Conservation (phyloP, 1,140 invertebrate genomes). For the Meteorus sp. region DNA sequence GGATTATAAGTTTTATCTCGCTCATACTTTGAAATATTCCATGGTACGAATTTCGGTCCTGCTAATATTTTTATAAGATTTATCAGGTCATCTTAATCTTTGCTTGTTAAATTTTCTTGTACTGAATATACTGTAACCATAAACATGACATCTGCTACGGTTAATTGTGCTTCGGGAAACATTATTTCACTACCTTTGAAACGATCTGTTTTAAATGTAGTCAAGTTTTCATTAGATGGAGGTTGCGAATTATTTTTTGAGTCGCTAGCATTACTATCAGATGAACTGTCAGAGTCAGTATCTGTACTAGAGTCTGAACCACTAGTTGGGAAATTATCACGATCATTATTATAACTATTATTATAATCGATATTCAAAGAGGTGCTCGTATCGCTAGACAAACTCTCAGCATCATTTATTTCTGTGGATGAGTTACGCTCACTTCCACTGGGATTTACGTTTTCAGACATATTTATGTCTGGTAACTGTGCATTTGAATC, state of each 20-base stretch:
- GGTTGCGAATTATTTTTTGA: not conserved
- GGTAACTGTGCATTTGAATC: too few relatives aligned
- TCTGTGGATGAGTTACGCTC: too few relatives aligned
- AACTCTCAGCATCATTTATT: not conserved
- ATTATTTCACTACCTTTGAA: conserved; percentile 7
- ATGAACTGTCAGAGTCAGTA: not conserved
- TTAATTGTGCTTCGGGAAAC: conserved; percentile 10
- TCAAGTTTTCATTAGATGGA: not conserved
- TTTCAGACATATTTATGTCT: too few relatives aligned
- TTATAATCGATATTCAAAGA: not conserved
- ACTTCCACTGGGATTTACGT: too few relatives aligned
- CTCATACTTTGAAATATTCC: conserved; percentile 23
- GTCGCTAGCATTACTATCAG: not conserved
- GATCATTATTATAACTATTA: not conserved
- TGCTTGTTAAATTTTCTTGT: not conserved
- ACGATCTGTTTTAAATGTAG: conserved; percentile 1
- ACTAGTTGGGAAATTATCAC: not conserved
- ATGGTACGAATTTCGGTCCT: conserved; percentile 11
- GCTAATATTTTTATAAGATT: conserved; percentile 18
- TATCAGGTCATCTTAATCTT: conserved; percentile 14
- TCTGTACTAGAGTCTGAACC: not conserved
- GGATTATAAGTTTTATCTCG: conserved; percentile 21
- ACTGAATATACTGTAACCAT: conserved; percentile 8
- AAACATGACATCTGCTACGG: conserved; percentile 17
- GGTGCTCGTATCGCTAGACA: not conserved